phyloP scores from a whole-genome alignment of 2,113 vertebrate species.

The Pterocles burchelli region DNA sequence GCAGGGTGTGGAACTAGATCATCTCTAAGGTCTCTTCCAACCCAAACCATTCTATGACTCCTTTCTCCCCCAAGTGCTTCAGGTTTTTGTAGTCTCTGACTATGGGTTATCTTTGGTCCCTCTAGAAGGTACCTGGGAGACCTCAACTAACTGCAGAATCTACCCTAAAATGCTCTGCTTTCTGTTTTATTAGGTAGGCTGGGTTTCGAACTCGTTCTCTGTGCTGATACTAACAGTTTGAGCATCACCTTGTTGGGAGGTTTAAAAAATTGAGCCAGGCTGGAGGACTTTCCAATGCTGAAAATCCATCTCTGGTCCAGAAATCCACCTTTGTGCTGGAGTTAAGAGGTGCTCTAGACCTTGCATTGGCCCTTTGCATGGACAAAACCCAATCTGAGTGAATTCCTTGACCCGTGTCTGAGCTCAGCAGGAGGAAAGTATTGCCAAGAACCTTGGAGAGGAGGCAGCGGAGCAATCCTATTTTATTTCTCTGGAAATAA shows the following conservation, averaged over 20 bases:
- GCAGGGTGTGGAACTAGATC: too few species aligned
- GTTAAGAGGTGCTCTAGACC: background rate
- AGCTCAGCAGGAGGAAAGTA: background rate
- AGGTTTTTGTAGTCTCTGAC: background rate
- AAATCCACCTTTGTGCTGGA: background rate
- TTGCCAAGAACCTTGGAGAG: background rate
- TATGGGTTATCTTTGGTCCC: background rate
- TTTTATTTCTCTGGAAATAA: constrained; percentile 18
- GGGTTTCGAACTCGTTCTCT: background rate
- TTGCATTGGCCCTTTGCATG: background rate
- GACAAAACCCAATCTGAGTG: background rate
- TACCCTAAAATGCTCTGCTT: background rate
- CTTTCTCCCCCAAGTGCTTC: background rate
- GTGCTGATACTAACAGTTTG: too few species aligned
- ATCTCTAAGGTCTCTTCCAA: too few species aligned
- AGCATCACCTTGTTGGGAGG: background rate
- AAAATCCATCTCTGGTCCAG: background rate
- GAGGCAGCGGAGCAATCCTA: background rate
- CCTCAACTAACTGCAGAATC: background rate
- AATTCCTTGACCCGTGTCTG: background rate
- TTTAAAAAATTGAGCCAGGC: background rate
- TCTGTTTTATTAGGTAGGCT: background rate
- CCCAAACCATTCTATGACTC: background rate
- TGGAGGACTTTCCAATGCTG: background rate
- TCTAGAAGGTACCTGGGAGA: background rate